Percentiles rank a stretch among this genome's conserved stretches.
Conservation (phyloP, 2,113 vertebrate genomes). For the Ciconia maguari region DNA sequence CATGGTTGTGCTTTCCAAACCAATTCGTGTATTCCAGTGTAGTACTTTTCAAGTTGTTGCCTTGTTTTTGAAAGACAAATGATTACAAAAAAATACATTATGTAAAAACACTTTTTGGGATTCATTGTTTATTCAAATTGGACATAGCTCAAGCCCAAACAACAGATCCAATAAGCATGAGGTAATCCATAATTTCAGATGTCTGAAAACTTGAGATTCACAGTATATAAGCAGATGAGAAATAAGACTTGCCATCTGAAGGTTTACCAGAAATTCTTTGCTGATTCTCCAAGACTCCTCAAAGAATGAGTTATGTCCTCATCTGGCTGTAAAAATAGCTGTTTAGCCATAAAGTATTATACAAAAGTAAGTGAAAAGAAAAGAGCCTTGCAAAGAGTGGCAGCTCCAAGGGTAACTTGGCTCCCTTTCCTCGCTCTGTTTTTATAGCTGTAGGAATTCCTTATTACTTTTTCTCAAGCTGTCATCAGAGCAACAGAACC, state of each 20-base stretch:
- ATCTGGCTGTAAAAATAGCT: slow-evolving; percentile 51
- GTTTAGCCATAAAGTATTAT: slow-evolving; percentile 33
- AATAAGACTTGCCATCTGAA: slow-evolving; percentile 14
- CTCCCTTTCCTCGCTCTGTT: slow-evolving; percentile 56
- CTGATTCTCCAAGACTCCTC: not conserved
- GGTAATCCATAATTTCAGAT: not conserved
- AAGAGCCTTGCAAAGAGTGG: slow-evolving; percentile 56
- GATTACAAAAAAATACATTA: not conserved
- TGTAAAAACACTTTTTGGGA: not conserved
- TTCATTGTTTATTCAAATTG: not conserved
- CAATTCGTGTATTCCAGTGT: not conserved
- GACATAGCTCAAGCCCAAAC: not conserved
- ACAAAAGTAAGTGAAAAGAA: slow-evolving; percentile 59
- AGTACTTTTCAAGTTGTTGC: not conserved
- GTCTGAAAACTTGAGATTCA: not conserved
- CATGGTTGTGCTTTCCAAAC: not conserved
- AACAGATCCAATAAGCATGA: not conserved
- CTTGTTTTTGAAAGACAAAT: not conserved
- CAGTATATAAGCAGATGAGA: not conserved
- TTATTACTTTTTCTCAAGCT: slow-evolving; percentile 63
- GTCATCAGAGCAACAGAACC: slow-evolving; percentile 63
- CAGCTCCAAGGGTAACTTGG: slow-evolving; percentile 54
- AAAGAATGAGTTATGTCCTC: slow-evolving; percentile 46
- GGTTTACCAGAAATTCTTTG: not conserved
- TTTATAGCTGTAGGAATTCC: slow-evolving; percentile 67